Evolutionary conservation across 2,797 vertebrate species (phyloP), one percentile per base, ranked within the genome.

Genomic region (Enteromius radiatus): DNA sequence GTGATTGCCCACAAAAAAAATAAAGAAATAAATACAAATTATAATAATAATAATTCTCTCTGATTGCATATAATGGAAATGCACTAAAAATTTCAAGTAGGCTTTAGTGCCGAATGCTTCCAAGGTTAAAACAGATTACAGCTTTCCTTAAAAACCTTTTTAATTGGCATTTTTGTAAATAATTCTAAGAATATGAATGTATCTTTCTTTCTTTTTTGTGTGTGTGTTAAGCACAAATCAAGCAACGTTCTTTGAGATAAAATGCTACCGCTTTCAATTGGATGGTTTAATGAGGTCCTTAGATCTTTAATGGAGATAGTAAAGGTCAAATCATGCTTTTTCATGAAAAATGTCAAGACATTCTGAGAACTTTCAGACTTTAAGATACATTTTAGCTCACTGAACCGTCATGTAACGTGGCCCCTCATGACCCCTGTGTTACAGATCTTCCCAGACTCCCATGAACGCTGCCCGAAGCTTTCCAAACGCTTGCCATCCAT

Each of bases 391-490:
- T 33, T 21, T n/a, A 78, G 49, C 49, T n/a, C 31, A n/a, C 71
- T 36, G 21, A 56, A 56, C 19, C 49, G 61, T n/a, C 41, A 49
- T 52, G 19, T 77, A 49, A 33, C 8, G 28, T 65, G 28, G 17
- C 41, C 4, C n/a, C 23, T 56, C 47, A 3, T 71, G 5, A 33
- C 28, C 61, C n/a, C 0, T 5, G 23, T 56, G 33, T 61, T 71
- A 68, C 86, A 96, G 95, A 90, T 92, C 86, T 95, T 94, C 87
- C 92, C 94, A 78, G 94, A 95, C 56, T 90, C 93, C 4, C 94
- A 92, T 11, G 95, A 95, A 87, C 92, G 95, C 81, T 92, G 92
- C 76, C 94, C 94, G 2, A 95, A 96, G 89, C 89, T 96, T 87
- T 93, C 94, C 77, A 95, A 95, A 82, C 91, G 95, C 10, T 86